These are phyloP conservation scores for Tipula lateralis DNA, from an alignment of 2,888 invertebrate species.

Conservation along the genomic window DNA sequence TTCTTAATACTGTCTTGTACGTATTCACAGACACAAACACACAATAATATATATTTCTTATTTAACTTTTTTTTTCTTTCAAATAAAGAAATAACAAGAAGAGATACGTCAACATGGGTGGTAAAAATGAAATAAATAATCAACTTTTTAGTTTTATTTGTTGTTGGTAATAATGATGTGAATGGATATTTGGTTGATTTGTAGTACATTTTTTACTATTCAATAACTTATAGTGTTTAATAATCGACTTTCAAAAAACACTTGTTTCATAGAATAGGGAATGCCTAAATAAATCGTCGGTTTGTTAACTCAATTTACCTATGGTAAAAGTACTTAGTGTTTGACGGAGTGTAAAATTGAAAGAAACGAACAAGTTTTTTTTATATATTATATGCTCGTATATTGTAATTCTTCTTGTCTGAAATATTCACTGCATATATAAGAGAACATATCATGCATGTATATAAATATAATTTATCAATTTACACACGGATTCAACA, in stretches of 20 bases:
- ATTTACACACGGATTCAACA: conserved; percentile 15
- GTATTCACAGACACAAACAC: neutral
- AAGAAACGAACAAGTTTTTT: neutral
- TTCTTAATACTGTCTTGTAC: conserved; percentile 14
- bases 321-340: neutral
- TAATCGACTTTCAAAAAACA: neutral
- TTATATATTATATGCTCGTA: neutral
- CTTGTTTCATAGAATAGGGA: neutral
- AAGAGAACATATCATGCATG: neutral
- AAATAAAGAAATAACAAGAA: conserved; percentile 25
- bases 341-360: neutral
- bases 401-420: neutral
- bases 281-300: neutral
- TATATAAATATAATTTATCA: neutral
- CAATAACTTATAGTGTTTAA: neutral
- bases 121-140: conserved; percentile 31
- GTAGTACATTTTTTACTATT: neutral
- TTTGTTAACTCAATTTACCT: neutral
- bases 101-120: conserved; percentile 33
- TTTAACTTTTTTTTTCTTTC: neutral
- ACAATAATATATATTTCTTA: neutral
- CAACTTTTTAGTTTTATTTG: neutral
- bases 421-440: neutral
- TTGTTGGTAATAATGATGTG: neutral
- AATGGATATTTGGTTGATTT: neutral